Evolutionary conservation across 2,797 vertebrate species (phyloP).

Genomic region (Sylvia borin): DNA sequence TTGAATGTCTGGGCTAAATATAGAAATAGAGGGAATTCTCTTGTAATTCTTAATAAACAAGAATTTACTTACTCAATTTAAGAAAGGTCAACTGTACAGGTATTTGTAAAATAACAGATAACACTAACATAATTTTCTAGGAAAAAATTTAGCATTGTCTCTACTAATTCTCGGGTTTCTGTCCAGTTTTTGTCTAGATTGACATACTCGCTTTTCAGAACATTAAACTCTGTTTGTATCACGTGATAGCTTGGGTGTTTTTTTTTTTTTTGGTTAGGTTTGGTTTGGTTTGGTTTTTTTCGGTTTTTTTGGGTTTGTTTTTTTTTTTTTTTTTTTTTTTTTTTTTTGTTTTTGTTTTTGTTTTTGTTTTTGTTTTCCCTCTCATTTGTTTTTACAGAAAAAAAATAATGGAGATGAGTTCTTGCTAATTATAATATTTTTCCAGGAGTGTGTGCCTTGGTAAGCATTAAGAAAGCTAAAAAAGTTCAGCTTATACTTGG

Average conservation of each 20-base stretch:
- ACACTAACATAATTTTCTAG: not conserved
- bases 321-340: not conserved
- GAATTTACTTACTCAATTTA: not conserved
- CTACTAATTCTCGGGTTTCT: not conserved
- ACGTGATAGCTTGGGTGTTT: rapidly evolving
- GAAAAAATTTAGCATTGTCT: not conserved
- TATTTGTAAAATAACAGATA: not conserved
- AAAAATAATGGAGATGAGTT: not conserved
- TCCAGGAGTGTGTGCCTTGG: not conserved
- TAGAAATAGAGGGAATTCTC: not conserved
- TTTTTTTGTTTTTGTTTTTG: too few relatives aligned
- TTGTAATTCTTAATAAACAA: not conserved
- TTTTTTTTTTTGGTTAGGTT: not conserved
- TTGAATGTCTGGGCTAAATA: not conserved
- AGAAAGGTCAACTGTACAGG: not conserved
- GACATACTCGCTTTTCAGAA: not conserved
- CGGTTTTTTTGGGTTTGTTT: too few relatives aligned
- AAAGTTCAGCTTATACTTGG: not conserved
- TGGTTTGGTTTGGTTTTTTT: too few relatives aligned
- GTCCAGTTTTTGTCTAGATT: not conserved
- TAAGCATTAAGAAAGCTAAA: not conserved
- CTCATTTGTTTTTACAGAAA: not conserved
- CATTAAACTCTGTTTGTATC: not conserved
- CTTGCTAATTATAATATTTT: not conserved
- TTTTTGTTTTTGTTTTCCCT: not conserved